Percentiles rank a stretch among this genome's conserved stretches.
These are phyloP conservation scores for Rhabdophis nuchalis DNA, from an alignment of 2,797 vertebrate genomes.

Conservation along the genomic window DNA sequence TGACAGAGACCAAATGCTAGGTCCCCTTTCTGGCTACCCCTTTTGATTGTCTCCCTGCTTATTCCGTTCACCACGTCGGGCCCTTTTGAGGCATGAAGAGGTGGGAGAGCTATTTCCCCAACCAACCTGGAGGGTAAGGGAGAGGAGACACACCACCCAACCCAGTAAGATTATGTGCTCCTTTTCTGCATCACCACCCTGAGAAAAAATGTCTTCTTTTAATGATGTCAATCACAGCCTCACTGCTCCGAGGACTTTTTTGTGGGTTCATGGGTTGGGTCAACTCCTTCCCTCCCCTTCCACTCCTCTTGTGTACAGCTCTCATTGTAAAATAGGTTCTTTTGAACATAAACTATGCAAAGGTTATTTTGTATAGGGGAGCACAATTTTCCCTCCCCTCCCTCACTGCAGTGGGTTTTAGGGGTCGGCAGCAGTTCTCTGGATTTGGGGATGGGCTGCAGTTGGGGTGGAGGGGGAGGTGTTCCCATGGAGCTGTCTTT, in stretches of 20 bases:
- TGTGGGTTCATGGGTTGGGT: not conserved
- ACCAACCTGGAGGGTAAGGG: not conserved
- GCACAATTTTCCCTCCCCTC: constrained; percentile 26
- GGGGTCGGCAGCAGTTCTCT: constrained; percentile 3
- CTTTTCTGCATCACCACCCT: not conserved
- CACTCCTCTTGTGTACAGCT: constrained; percentile 33
- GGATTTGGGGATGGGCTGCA: constrained; percentile 7
- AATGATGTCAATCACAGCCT: constrained; percentile 11
- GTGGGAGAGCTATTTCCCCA: not conserved
- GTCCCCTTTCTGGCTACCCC: not conserved
- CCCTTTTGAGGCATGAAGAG: not conserved
- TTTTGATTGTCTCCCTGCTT: not conserved
- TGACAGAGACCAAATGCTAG: constrained; percentile 34
- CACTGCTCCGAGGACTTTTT: constrained; percentile 7
- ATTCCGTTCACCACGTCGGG: not conserved
- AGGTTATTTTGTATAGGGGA: constrained; percentile 52
- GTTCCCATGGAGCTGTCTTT: constrained; percentile 54
- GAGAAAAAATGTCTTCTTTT: constrained; percentile 6
- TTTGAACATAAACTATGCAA: constrained; percentile 57
- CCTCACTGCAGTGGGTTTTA: constrained; percentile 19
- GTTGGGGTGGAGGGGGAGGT: constrained; percentile 43
- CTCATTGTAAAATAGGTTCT: constrained; percentile 48
- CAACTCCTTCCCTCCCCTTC: not conserved
- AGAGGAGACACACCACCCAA: not conserved
- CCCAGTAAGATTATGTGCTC: not conserved